Percentiles rank a stretch among this genome's conserved stretches.
Evolutionary conservation across 1,140 invertebrate species (phyloP).

Genomic region (Zophobas morio): DNA sequence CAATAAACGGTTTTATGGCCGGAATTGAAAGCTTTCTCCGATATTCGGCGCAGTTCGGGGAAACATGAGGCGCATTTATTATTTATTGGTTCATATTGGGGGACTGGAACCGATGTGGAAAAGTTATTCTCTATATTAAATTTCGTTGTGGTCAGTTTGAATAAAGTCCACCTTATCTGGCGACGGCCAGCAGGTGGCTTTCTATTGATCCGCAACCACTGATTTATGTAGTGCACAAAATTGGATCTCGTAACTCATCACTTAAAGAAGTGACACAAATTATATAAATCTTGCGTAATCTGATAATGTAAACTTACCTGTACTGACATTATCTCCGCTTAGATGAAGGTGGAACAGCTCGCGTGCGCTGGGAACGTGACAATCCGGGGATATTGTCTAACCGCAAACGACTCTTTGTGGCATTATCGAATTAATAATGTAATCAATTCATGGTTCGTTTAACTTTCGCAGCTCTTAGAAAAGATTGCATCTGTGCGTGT

Average conservation of each 20-base stretch:
- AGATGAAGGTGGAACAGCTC: slow-evolving; percentile 13
- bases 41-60: slow-evolving; percentile 16
- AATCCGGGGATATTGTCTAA: slow-evolving; percentile 30
- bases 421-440: slow-evolving; percentile 12
- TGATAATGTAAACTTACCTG: slow-evolving; percentile 11
- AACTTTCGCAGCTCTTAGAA: too few species aligned
- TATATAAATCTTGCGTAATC: slow-evolving; percentile 34
- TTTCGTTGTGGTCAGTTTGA: slow-evolving; percentile 34
- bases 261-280: slow-evolving; percentile 27
- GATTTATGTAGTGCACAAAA: slow-evolving; percentile 23
- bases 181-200: slow-evolving; percentile 8
- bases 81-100: slow-evolving; percentile 42
- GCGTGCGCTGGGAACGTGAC: slow-evolving; percentile 35
- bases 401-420: slow-evolving; percentile 37
- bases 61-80: slow-evolving; percentile 39
- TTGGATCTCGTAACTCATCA: slow-evolving; percentile 15
- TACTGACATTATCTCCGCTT: slow-evolving; percentile 21
- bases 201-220: not conserved
- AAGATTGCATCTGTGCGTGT: too few species aligned
- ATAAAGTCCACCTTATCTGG: slow-evolving; percentile 15
- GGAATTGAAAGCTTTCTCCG: slow-evolving; percentile 11
- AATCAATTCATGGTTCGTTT: not conserved
- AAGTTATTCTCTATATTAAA: slow-evolving; percentile 36
- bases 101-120: slow-evolving; percentile 29
- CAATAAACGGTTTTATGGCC: slow-evolving; percentile 30